A percentile compares a stretch with the other conserved stretches of the same genome.
These are phyloP conservation scores for Porites cylindrica DNA, from an alignment of 92 coral and sea anemone genomes.

Conservation along the genomic window DNA sequence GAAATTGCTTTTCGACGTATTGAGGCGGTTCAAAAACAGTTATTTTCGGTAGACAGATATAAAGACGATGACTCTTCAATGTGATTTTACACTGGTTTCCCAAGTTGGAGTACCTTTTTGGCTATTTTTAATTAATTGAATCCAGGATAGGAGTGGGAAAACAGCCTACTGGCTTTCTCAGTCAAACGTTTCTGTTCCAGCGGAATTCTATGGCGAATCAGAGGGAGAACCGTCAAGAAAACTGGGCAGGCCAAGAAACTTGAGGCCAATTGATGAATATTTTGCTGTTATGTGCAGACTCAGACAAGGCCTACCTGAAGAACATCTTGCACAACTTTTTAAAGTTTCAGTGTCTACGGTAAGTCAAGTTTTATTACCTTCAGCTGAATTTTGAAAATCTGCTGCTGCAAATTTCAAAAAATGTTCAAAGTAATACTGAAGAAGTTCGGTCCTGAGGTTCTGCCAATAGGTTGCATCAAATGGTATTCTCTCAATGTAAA, in stretches of 20 bases:
- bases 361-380: constrained; percentile 24
- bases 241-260: constrained; percentile 32
- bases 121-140: constrained; percentile 43
- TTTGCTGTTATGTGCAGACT: constrained; percentile 47
- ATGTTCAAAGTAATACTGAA: constrained; percentile 32
- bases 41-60: constrained; percentile 36
- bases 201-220: not conserved
- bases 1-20: not conserved
- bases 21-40: constrained; percentile 9
- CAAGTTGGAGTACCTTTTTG: constrained; percentile 10
- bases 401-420: constrained; percentile 47
- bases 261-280: constrained; percentile 42
- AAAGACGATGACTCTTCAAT: not conserved
- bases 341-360: constrained; percentile 26
- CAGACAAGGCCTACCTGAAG: constrained; percentile 50
- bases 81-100: no score
- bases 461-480: constrained; percentile 38
- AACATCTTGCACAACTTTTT: constrained; percentile 39
- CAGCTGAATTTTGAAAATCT: constrained; percentile 30
- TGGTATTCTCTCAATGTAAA: constrained; percentile 39
- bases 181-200: no score
- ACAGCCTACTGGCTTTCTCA: constrained; percentile 22
- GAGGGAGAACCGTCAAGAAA: constrained; percentile 20
- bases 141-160: constrained; percentile 50
- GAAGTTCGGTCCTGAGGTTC: constrained; percentile 15